phyloP scores from a whole-genome alignment of 2,888 invertebrate genomes.

The Onchidella celtica region DNA sequence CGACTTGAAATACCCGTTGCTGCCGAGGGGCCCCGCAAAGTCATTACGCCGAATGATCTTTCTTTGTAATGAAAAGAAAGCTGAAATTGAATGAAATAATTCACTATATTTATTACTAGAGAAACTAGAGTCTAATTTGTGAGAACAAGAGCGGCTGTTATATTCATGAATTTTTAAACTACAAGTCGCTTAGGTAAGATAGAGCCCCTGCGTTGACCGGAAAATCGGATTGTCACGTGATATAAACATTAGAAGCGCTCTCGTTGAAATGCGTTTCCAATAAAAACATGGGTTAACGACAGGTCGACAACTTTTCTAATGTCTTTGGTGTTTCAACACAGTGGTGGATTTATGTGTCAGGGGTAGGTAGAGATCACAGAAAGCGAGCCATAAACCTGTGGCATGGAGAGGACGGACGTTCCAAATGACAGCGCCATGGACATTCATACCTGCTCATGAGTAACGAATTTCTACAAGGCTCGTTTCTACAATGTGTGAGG shows the following conservation, averaged over 20 bases:
- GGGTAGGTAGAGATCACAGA: not conserved
- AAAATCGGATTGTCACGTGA: constrained; percentile 32
- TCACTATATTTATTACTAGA: not conserved
- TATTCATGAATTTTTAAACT: no score
- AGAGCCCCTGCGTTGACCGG: constrained; percentile 32
- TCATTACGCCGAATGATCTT: not conserved
- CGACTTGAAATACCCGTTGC: not conserved
- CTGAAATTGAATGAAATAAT: not conserved
- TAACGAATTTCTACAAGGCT: no score
- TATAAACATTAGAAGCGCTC: constrained; percentile 30
- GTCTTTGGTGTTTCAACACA: not conserved
- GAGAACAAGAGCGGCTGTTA: no score
- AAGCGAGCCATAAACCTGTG: no score
- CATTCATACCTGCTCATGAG: no score
- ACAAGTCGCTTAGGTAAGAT: not conserved
- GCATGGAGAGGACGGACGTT: no score
- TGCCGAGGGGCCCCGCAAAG: not conserved
- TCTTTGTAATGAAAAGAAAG: not conserved
- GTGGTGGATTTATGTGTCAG: not conserved
- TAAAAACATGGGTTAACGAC: constrained; percentile 15
- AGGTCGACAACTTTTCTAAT: not conserved
- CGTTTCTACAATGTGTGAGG: not conserved
- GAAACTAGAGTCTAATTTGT: not conserved
- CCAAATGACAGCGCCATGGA: no score
- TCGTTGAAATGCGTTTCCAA: constrained; percentile 18